Evolutionary conservation across 2,888 invertebrate genomes (phyloP).

Genomic region (Ptycholaimellus sp.): DNA sequence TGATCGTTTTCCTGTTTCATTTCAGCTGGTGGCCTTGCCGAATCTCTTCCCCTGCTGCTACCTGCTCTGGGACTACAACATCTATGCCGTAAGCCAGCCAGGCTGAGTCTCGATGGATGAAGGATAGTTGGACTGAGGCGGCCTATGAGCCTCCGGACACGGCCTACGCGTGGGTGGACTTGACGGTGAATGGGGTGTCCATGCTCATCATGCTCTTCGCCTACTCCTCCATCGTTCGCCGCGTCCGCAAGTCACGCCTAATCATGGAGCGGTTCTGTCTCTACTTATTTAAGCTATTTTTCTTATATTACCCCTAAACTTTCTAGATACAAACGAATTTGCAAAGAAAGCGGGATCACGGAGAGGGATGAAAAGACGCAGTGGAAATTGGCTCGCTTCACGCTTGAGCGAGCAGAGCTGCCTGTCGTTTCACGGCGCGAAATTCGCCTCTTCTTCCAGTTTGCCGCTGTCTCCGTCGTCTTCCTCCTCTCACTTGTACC

Average conservation of each 20-base stretch:
- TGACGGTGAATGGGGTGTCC: conserved; percentile 2
- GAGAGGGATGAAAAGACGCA: neutral
- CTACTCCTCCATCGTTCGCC: conserved; percentile 3
- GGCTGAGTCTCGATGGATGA: too few species aligned
- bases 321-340: too few species aligned
- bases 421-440: conserved; percentile 4
- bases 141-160: conserved; percentile 1
- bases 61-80: conserved; percentile 2
- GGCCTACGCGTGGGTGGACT: conserved; percentile 4
- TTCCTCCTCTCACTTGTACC: too few species aligned
- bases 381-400: too few species aligned
- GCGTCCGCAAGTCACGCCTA: conserved; percentile 4
- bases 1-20: too few species aligned
- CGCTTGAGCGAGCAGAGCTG: neutral
- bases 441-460: conserved; percentile 7
- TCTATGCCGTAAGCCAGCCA: conserved; percentile 5
- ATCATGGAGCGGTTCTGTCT: neutral
- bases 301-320: too few species aligned
- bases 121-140: too few species aligned
- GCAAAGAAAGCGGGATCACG: too few species aligned
- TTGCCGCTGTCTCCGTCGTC: conserved; percentile 5
- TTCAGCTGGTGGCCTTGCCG: conserved; percentile 3
- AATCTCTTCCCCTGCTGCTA: conserved; percentile 5
- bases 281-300: too few species aligned
- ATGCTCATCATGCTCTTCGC: conserved; percentile 6